These are phyloP conservation scores for Agelas oroides DNA, from an alignment of 37 sponge, comb jelly and placozoan genomes.

Conservation along the genomic window DNA sequence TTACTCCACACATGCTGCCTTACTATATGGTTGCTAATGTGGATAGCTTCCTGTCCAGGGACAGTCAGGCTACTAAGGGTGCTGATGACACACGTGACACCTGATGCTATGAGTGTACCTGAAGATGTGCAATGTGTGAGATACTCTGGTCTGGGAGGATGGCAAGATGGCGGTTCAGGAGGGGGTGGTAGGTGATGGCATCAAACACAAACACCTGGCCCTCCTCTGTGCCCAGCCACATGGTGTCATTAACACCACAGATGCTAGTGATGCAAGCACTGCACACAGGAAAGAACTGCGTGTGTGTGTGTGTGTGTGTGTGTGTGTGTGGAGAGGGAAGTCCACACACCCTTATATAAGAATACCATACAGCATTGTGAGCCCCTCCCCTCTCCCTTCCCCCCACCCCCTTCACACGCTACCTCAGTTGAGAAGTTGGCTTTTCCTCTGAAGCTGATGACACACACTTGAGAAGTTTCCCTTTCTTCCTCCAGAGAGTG, in stretches of 20 bases:
- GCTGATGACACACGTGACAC: too few relatives aligned
- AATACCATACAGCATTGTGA: too few relatives aligned
- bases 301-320: neutral
- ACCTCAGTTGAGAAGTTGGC: conserved; percentile 46
- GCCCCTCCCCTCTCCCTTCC: too few relatives aligned
- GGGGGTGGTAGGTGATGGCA: conserved; percentile 49
- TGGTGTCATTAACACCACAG: conserved; percentile 65
- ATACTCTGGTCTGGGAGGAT: conserved; percentile 57
- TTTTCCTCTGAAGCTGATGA: conserved; percentile 76
- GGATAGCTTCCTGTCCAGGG: too few relatives aligned
- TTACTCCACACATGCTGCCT: too few relatives aligned
- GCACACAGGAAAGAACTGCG: conserved; percentile 54
- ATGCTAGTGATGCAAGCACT: conserved; percentile 60
- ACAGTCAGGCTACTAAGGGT: too few relatives aligned
- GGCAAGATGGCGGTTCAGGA: conserved; percentile 61
- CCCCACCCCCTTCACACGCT: neutral
- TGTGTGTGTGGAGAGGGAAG: neutral
- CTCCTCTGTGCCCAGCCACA: conserved; percentile 83
- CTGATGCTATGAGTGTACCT: too few relatives aligned
- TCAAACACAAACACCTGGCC: conserved; percentile 66
- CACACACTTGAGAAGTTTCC: conserved; percentile 29
- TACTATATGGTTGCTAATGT: too few relatives aligned
- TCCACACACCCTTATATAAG: too few relatives aligned
- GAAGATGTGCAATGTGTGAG: conserved; percentile 41
- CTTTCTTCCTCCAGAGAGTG: neutral